Conservation (phyloP, 2,888 invertebrate species). For the Caenorhabditis sp. region DNA sequence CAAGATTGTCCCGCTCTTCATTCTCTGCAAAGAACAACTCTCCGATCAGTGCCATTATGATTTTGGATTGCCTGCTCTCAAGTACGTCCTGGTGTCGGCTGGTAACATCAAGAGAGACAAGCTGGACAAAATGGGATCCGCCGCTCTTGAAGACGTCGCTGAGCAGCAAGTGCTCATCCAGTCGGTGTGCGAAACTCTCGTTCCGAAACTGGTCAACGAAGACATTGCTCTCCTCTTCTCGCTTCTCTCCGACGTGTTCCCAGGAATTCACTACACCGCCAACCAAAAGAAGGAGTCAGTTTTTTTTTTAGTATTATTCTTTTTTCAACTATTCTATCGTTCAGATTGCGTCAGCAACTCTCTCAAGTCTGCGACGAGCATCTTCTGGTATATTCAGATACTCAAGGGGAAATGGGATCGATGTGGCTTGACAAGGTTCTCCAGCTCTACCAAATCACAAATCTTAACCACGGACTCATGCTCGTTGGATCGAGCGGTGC, state of each 20-base stretch:
- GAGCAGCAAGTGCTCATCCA: slow-evolving; percentile 91
- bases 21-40: slow-evolving; percentile 88
- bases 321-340: neutral
- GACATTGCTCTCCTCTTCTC: slow-evolving; percentile 85
- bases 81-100: slow-evolving; percentile 97
- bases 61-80: slow-evolving; percentile 95
- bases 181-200: slow-evolving; percentile 48
- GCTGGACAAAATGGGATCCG: slow-evolving; percentile 89
- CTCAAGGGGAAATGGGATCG: slow-evolving; percentile 75
- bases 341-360: neutral
- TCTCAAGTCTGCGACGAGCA: no score
- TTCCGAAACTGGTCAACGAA: no score
- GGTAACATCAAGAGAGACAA: slow-evolving; percentile 99
- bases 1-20: slow-evolving; percentile 99
- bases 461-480: no score
- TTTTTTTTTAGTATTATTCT: no score
- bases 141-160: slow-evolving; percentile 87
- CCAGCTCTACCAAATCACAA: no score
- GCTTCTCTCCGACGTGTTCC: no score
- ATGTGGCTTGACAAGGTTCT: slow-evolving; percentile 70
- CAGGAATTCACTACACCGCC: no score
- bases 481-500: no score
- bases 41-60: slow-evolving; percentile 99
- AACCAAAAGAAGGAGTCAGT: slow-evolving; percentile 55
- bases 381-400: slow-evolving; percentile 76